These are phyloP conservation scores for Agriopis aurantiaria DNA, from an alignment of 2,888 invertebrate species.

Conservation along the genomic window DNA sequence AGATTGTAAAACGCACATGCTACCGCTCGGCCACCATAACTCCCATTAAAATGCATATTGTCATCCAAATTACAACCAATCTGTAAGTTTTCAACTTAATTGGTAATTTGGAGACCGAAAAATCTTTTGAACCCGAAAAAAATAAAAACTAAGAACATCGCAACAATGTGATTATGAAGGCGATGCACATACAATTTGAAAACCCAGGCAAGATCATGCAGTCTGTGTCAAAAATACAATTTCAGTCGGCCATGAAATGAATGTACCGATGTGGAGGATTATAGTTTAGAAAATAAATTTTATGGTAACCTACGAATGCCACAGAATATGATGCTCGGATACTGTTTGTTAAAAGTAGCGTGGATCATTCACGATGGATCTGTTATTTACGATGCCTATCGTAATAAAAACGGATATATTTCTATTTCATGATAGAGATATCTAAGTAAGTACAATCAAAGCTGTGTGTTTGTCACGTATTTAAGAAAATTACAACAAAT, in stretches of 20 bases:
- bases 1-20: too few species aligned
- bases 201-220: too few species aligned
- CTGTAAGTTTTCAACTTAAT: too few species aligned
- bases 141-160: too few species aligned
- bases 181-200: too few species aligned
- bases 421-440: background rate
- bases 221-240: background rate
- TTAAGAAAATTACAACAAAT: background rate
- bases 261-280: background rate
- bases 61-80: too few species aligned
- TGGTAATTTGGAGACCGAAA: too few species aligned
- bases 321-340: background rate
- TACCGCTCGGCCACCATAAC: too few species aligned
- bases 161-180: too few species aligned
- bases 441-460: background rate
- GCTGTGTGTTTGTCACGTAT: background rate
- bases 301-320: background rate
- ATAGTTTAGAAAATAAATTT: background rate
- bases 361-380: background rate
- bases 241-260: background rate
- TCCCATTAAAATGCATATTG: too few species aligned
- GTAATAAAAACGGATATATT: constrained; percentile 5
- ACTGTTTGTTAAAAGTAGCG: background rate
- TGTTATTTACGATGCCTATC: background rate
- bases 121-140: too few species aligned